Base-by-base conservation (phyloP, 2,888 invertebrate genomes). In the Sphaerophoria taeniata region DNA sequence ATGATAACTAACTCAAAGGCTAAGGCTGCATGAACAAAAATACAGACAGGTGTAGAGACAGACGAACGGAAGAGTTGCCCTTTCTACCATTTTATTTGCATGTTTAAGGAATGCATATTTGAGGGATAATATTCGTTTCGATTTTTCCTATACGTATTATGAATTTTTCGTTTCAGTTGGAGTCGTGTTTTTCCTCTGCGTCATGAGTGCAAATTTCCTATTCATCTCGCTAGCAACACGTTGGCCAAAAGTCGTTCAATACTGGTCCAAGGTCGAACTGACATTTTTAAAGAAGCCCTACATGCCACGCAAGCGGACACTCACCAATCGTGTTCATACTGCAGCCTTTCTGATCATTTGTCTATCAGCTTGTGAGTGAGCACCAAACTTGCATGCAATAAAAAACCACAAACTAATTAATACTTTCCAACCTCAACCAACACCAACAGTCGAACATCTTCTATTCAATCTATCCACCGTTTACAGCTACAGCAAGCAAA, bases 191-290 rank as follows among this genome's bases (percentile, higher is more conserved):
- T 92, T 90, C 78, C 56, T 76, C 4, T 90, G 89, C 65, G 91
- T 89, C 6, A 78, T 89, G 49, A 86, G 69, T 36, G 89, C 89
- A 0, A 90, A 88, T 36, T n/a, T 90, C 7, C 86, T 91, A 0
- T 92, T 92, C 36, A 77, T 91, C 3, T 88, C 88, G 3, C 74
- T 92, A 80, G 91, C 91, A 0, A 81, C 82, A 7, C 88, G 88
- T 33, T 92, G 92, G 92, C 91, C 91, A 0, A 56, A 87, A 11
- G 73, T 92, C 12, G 90, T 92, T 55, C 87, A 89, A 3, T 88
- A 88, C 56, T 92, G 92, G 92, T 88, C 89, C 3, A 87, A 87
- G n/a, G 87, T 88, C 6, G 92, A 92, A 67, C 43, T 89, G 71
- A 88, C 89, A 7, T 92, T 92, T 53, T 88, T 89, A 1, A 88